Evolutionary conservation across 1,140 invertebrate genomes (phyloP), one percentile per base, ranked within the genome.

Genomic region (Drosophila mayri): DNA sequence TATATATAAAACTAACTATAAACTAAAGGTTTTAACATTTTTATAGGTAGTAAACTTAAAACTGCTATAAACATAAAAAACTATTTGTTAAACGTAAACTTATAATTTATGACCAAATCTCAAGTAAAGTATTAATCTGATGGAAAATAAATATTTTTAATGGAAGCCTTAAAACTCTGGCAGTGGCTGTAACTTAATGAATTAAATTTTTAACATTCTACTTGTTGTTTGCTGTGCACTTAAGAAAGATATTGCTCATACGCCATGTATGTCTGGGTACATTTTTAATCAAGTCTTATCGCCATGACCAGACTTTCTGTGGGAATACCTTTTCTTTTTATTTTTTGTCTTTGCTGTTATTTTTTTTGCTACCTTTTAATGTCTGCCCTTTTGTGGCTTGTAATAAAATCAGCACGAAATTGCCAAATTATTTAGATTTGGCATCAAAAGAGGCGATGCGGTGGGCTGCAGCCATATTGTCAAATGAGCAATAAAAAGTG

Each of bases 391-490:
- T 73, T 73, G 70, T 72, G 70, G 70, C 70, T 72, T 73, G 70
- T 73, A 73, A 73, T 73, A 73, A 73, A 73, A 73, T 73, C 70
- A 73, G 70, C 70, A 72, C 70, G 70, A 60, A 73, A 73, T 73
- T 73, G 70, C 70, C 67, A 73, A 73, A 73, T 73, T 73, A 73
- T 73, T 73, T 73, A 73, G 70, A 73, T 73, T 73, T 73, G 68
- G 37, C 68, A 72, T 71, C 68, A 72, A 71, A 72, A 70, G 35
- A 58, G 68, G 20, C 32, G 41, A 14, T 10, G 8, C 30, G 20
- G 20, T 30, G n/a, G 63, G 63, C 30, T 72, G 68, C 68, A 58
- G 37, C 54, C 70, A 73, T 72, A 73, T 73, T 72, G 70, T 73
- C 67, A 72, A 72, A 73, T 73, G 70, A 73, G 70, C 70, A 73